Evolutionary conservation across 1,140 invertebrate genomes (phyloP).

Genomic region (Drosophila sturtevanti): DNA sequence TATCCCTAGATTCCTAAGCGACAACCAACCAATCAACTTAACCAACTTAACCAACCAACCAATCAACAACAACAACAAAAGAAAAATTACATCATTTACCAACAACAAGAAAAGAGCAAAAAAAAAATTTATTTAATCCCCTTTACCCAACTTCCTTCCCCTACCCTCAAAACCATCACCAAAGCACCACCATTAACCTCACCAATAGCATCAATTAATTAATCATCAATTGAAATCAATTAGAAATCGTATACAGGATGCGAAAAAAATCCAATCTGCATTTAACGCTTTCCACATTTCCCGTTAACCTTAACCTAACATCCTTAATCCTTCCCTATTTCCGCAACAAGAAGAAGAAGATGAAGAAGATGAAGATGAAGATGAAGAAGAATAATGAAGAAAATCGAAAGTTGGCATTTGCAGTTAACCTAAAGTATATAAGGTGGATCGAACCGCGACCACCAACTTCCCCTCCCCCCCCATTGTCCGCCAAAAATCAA

Average conservation of each 20-base stretch:
- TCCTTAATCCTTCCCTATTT: too few relatives aligned
- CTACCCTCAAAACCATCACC: background rate
- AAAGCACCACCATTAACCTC: background rate
- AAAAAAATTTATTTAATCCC: background rate
- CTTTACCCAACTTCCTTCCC: too few relatives aligned
- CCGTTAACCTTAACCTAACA: background rate
- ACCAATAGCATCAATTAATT: constrained; percentile 6
- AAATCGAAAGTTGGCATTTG: constrained; percentile 36
- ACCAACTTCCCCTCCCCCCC: background rate
- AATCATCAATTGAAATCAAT: constrained; percentile 3
- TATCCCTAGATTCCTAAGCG: constrained; percentile 82
- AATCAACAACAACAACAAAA: constrained; percentile 8
- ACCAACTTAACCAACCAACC: constrained; percentile 3
- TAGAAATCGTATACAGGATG: background rate
- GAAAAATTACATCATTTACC: background rate
- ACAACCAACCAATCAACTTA: background rate
- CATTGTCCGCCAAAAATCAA: background rate
- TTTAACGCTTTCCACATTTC: constrained; percentile 64
- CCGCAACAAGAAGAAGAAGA: constrained; percentile 30
- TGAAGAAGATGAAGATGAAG: constrained; percentile 18
- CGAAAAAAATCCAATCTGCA: constrained; percentile 43
- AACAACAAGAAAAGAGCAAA: background rate
- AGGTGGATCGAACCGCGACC: background rate
- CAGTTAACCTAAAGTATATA: constrained; percentile 30
- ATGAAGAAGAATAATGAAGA: background rate